phyloP scores from a whole-genome alignment of 2,797 vertebrate genomes.

The Cossypha polioptera region DNA sequence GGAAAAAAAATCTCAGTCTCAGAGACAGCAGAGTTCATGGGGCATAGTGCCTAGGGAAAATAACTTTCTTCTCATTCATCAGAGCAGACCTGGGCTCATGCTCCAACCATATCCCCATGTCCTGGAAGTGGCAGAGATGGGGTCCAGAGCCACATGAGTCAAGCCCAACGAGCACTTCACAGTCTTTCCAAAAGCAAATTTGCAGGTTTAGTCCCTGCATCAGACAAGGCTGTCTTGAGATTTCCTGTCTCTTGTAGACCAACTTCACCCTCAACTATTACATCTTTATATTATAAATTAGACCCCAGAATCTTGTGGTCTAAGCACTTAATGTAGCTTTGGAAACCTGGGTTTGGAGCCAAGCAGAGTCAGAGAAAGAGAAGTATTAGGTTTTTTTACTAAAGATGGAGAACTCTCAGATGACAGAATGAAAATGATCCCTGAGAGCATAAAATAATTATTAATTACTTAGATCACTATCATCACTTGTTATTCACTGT shows the following conservation, averaged over 20 bases:
- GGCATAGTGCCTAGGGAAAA: background rate
- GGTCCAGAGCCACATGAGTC: background rate
- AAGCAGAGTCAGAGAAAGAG: background rate
- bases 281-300: background rate
- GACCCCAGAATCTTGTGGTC: background rate
- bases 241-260: background rate
- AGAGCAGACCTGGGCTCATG: background rate
- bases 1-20: background rate
- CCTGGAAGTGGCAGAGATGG: background rate
- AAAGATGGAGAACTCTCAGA: background rate
- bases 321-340: background rate
- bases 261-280: background rate
- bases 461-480: background rate
- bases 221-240: background rate
- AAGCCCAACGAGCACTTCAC: background rate
- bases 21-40: background rate
- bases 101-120: background rate
- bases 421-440: background rate
- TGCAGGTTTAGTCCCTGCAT: background rate
- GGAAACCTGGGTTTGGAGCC: background rate
- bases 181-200: background rate
- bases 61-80: background rate
- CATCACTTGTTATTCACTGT: background rate
- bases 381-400: background rate
- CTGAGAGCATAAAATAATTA: conserved; percentile 19